These are phyloP conservation scores for Trachythela sp. DNA, from an alignment of 64 coral and sea anemone species.

Conservation along the genomic window DNA sequence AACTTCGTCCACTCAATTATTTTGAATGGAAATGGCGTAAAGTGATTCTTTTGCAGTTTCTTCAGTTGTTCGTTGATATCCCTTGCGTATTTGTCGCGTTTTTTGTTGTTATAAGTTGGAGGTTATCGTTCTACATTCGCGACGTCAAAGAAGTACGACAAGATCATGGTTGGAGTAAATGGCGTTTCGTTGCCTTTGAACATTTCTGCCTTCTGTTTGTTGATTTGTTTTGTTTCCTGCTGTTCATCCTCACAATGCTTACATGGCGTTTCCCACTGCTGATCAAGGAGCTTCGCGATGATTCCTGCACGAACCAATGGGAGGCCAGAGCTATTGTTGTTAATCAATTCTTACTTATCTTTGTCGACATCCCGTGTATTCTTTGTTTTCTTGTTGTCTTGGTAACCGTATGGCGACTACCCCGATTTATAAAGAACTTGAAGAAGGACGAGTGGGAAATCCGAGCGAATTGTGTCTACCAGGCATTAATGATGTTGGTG, in stretches of 20 bases:
- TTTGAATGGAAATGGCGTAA: slow-evolving; percentile 67
- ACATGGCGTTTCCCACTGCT: slow-evolving; percentile 86
- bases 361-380: slow-evolving; percentile 95
- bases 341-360: slow-evolving; percentile 59
- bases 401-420: slow-evolving; percentile 79
- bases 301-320: slow-evolving; percentile 37
- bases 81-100: slow-evolving; percentile 68
- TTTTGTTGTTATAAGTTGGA: slow-evolving; percentile 69
- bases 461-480: slow-evolving; percentile 63
- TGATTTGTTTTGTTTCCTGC: slow-evolving; percentile 71
- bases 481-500: slow-evolving; percentile 62
- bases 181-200: slow-evolving; percentile 69
- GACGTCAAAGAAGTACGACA: slow-evolving; percentile 14
- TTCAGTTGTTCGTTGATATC: slow-evolving; percentile 73
- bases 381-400: slow-evolving; percentile 71
- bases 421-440: slow-evolving; percentile 74
- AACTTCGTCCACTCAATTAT: slow-evolving; percentile 52
- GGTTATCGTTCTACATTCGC: slow-evolving; percentile 59
- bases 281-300: slow-evolving; percentile 37
- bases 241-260: slow-evolving; percentile 62
- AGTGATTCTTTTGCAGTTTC: slow-evolving; percentile 54
- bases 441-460: slow-evolving; percentile 69
- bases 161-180: slow-evolving; percentile 54
- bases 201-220: slow-evolving; percentile 59
- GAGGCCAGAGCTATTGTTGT: slow-evolving; percentile 45